Percentiles rank a stretch among this genome's conserved stretches.
phyloP scores from a whole-genome alignment of 2,888 invertebrate species.

The Folsomia candida region DNA sequence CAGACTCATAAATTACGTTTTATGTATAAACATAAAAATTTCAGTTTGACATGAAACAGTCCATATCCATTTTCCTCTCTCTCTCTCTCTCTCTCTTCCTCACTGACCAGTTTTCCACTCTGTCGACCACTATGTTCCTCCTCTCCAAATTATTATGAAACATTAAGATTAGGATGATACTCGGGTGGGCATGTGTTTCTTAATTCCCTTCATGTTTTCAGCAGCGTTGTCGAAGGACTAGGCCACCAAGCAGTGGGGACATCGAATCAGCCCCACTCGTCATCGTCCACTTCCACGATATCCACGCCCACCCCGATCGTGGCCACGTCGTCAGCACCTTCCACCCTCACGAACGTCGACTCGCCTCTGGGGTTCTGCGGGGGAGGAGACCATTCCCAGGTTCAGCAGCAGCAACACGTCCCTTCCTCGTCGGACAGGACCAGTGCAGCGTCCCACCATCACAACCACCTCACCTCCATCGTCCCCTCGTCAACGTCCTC shows the following conservation, averaged over 20 bases:
- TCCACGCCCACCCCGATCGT: conserved; percentile 12
- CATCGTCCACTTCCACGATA: conserved; percentile 12
- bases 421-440: no score
- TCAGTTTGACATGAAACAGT: background rate
- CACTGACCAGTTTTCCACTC: no score
- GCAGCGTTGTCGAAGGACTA: conserved; percentile 48
- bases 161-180: no score
- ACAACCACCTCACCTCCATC: conserved; percentile 15
- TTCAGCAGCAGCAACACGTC: no score
- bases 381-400: no score
- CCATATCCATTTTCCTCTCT: no score
- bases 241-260: conserved; percentile 21
- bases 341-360: conserved; percentile 11
- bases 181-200: no score
- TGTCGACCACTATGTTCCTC: no score
- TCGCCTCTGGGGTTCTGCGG: conserved; percentile 7
- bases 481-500: conserved; percentile 26
- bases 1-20: background rate
- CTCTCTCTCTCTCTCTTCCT: no score
- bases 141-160: no score
- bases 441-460: no score
- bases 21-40: background rate
- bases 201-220: conserved; percentile 19
- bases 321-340: background rate
- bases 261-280: conserved; percentile 26